Base-by-base conservation (phyloP, 2,113 vertebrate species). In the Psittacula cyanocephala region DNA sequence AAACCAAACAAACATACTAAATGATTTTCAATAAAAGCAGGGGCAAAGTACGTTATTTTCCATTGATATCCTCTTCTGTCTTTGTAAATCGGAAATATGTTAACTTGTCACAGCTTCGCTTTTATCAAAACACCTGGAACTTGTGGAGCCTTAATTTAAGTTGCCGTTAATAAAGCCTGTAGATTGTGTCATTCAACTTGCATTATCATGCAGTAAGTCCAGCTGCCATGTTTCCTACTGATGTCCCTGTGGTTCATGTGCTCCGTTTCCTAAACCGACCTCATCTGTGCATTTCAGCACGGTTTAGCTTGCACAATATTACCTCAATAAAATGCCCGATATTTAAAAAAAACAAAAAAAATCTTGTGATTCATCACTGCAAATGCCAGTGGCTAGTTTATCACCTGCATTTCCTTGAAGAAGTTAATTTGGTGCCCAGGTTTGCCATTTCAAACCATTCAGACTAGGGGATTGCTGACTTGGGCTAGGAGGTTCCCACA, bases 141-240 rank as follows among this genome's bases (percentile, higher is more conserved):
- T 55, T 55, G 20, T 41, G 46, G 53, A 75, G 20, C 31, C 29
- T 74, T 79, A 31, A 49, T 44, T 31, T 20, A 20, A n/a, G 15
- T 46, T 75, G 27, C 19, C 17, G 8, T 37, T n/a, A n/a, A 25
- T 7, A 39, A 52, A 49, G 44, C 3, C 17, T 4, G 7, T 28
- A 19, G 11, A 5, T 46, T 17, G 7, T 57, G 11, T 53, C 28
- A 23, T 3, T 4, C 7, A 52, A 43, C 37, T 50, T 64, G 23
- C 41, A 24, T 19, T n/a, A 11, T 4, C 11, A 3, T 2, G 43
- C 29, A 86, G 37, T 29, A 50, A 57, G 33, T 16, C 53, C 33
- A 23, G 2, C 35, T 53, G n/a, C 44, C 23, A 1, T 15, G 9
- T 52, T 67, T 47, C 43, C 13, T 52, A 3, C 53, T 0, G 6